Percentiles rank a stretch among this genome's conserved stretches.
Evolutionary conservation across 2,797 vertebrate species (phyloP).

Genomic region (Phalanger gymnotis): DNA sequence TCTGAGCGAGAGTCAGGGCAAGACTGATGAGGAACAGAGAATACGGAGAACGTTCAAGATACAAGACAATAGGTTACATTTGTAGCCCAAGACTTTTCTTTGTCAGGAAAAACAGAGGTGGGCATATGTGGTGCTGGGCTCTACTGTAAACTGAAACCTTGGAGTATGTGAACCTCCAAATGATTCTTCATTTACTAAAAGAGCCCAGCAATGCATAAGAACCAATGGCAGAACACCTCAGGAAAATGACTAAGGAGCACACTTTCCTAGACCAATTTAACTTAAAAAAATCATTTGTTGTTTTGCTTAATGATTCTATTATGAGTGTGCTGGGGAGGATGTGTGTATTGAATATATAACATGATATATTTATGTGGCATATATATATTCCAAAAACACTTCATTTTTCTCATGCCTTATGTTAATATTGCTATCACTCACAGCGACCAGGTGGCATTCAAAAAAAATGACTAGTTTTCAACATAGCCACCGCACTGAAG

Average conservation of each 20-base stretch:
- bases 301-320: neutral
- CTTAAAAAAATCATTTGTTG: slow-evolving; percentile 22
- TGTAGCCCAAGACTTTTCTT: neutral
- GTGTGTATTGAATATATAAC: neutral
- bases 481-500: neutral
- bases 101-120: neutral
- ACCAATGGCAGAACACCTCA: slow-evolving; percentile 56
- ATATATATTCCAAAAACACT: neutral
- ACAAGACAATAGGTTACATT: neutral
- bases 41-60: neutral
- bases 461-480: neutral
- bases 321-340: neutral
- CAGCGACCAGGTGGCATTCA: neutral
- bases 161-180: neutral
- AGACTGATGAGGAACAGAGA: neutral
- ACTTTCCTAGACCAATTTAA: slow-evolving; percentile 28
- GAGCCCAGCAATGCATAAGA: slow-evolving; percentile 37
- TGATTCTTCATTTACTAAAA: slow-evolving; percentile 45
- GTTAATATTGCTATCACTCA: neutral
- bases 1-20: neutral
- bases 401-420: neutral
- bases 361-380: neutral
- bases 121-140: neutral
- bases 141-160: neutral
- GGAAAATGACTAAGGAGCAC: slow-evolving; percentile 21